These are phyloP conservation scores for Cephalopterus ornatus DNA, from an alignment of 2,113 vertebrate genomes.

Conservation along the genomic window DNA sequence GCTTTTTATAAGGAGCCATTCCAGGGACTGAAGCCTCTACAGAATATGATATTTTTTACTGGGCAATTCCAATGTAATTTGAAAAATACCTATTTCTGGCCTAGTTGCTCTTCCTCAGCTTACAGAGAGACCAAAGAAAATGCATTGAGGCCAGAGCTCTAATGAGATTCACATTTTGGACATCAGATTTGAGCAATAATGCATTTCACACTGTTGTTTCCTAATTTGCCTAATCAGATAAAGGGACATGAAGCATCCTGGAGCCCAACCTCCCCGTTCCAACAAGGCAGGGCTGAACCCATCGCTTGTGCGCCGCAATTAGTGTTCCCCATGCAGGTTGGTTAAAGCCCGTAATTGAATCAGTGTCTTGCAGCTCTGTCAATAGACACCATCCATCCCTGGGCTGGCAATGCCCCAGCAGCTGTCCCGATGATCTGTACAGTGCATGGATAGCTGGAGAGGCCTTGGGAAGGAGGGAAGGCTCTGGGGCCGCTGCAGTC, in stretches of 20 bases:
- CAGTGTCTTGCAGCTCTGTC: background rate
- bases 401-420: background rate
- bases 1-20: background rate
- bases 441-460: accelerated
- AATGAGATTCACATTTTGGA: slow-evolving; percentile 48
- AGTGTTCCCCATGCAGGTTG: slow-evolving; percentile 30
- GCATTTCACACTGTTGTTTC: slow-evolving; percentile 61
- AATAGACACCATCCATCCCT: background rate
- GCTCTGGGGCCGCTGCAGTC: accelerated
- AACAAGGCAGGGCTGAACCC: slow-evolving; percentile 9
- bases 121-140: background rate
- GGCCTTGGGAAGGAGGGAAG: background rate
- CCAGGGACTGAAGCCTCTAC: background rate
- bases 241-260: slow-evolving; percentile 49
- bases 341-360: slow-evolving; percentile 33
- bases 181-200: slow-evolving; percentile 13
- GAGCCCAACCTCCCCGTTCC: background rate
- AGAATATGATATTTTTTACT: background rate
- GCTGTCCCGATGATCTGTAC: background rate
- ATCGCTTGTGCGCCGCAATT: slow-evolving; percentile 22
- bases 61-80: background rate
- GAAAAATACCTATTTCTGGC: background rate
- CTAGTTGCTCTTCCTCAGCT: background rate
- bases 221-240: slow-evolving; percentile 59
- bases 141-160: background rate